These are phyloP conservation scores for Cataglyphis livida DNA, from an alignment of 2,888 invertebrate species.

Conservation along the genomic window DNA sequence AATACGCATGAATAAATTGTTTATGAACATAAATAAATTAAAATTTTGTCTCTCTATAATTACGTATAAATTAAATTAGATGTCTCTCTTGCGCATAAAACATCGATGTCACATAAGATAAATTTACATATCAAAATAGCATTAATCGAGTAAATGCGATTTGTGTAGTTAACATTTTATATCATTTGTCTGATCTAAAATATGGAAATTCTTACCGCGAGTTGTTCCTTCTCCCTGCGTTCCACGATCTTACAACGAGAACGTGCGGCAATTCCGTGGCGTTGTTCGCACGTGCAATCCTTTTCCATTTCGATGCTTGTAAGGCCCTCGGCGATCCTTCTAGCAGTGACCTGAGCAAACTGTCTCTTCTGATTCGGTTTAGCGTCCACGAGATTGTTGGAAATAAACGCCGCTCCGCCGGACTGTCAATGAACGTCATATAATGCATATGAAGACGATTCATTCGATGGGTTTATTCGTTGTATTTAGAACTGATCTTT, in stretches of 20 bases:
- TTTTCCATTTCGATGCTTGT: slow-evolving; percentile 79
- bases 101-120: too few species aligned
- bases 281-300: slow-evolving; percentile 82
- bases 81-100: background rate
- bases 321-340: slow-evolving; percentile 81
- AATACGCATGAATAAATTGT: too few species aligned
- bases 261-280: slow-evolving; percentile 76
- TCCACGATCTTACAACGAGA: slow-evolving; percentile 82
- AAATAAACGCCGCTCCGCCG: slow-evolving; percentile 89
- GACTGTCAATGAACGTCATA: slow-evolving; percentile 84
- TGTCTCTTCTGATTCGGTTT: slow-evolving; percentile 88
- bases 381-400: slow-evolving; percentile 87
- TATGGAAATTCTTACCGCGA: slow-evolving; percentile 69
- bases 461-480: background rate
- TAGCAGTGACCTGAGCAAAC: slow-evolving; percentile 87
- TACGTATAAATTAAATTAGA: slow-evolving; percentile 2
- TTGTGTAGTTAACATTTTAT: background rate
- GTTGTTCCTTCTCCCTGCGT: slow-evolving; percentile 79
- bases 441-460: too few species aligned
- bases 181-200: background rate
- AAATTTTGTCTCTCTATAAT: slow-evolving; percentile 5
- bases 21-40: background rate
- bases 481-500: slow-evolving; percentile 5
- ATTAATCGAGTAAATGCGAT: background rate
- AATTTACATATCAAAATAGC: background rate